These are phyloP conservation scores for Ficedula albicollis DNA, from an alignment of 2,797 vertebrate species.

Conservation along the genomic window DNA sequence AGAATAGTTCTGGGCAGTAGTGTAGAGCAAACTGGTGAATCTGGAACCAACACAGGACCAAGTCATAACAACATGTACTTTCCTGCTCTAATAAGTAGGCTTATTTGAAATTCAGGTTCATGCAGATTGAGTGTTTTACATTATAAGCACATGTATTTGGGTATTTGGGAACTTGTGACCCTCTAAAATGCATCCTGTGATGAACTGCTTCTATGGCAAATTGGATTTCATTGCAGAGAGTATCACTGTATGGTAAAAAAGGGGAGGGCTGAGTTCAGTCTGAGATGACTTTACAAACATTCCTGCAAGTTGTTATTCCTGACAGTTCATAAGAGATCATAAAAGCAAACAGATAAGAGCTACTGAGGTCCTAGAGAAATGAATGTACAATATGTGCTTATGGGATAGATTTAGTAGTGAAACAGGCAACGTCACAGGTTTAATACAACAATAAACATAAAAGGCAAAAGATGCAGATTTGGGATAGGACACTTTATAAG, in stretches of 20 bases:
- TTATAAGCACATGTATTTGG: neutral
- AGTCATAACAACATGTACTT: neutral
- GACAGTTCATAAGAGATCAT: conserved; percentile 70
- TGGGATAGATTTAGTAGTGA: conserved; percentile 63
- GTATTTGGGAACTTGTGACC: conserved; percentile 19
- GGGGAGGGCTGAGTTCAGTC: conserved; percentile 44
- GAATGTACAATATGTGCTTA: conserved; percentile 64
- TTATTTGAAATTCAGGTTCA: conserved; percentile 63
- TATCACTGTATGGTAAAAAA: conserved; percentile 38
- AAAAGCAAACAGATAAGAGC: conserved; percentile 71
- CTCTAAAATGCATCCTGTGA: conserved; percentile 47
- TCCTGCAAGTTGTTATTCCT: conserved; percentile 71
- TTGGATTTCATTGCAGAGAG: conserved; percentile 55
- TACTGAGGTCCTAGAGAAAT: conserved; percentile 68
- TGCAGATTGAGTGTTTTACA: conserved; percentile 31
- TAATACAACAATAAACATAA: conserved; percentile 58
- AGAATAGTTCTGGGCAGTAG: neutral
- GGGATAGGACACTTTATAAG: conserved; percentile 55
- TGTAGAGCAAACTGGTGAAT: neutral
- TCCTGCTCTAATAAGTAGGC: conserved; percentile 15
- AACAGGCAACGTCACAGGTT: conserved; percentile 3
- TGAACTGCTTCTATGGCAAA: conserved; percentile 52
- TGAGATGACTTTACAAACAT: conserved; percentile 70
- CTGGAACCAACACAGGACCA: neutral
- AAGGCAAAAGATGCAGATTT: conserved; percentile 64